phyloP scores from a whole-genome alignment of 2,113 vertebrate genomes.

The Sebastes fasciatus region DNA sequence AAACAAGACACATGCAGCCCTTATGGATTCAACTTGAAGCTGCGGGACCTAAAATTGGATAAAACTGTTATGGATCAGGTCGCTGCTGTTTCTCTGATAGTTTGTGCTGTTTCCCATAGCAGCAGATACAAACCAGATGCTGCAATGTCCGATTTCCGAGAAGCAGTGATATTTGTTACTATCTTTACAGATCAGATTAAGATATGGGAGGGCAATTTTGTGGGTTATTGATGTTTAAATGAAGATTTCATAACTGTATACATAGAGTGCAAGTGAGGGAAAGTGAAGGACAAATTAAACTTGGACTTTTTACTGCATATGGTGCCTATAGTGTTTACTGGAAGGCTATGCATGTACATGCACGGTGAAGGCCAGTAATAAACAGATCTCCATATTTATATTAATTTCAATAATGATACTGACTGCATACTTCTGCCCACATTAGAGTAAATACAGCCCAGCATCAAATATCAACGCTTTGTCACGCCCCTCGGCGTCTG shows the following conservation, averaged over 20 bases:
- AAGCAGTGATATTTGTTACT: conserved; percentile 36
- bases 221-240: conserved; percentile 9
- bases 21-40: conserved; percentile 38
- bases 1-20: conserved; percentile 43
- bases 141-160: conserved; percentile 53
- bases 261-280: neutral
- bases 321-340: neutral
- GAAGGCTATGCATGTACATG: neutral
- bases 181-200: conserved; percentile 41
- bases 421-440: neutral
- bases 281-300: neutral
- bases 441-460: neutral
- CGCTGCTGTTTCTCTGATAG: conserved; percentile 54
- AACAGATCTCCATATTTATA: neutral
- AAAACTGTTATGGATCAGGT: conserved; percentile 36
- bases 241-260: neutral
- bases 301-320: neutral
- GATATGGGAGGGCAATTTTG: conserved; percentile 5
- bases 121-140: conserved; percentile 71
- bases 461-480: no score
- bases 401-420: neutral
- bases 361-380: neutral
- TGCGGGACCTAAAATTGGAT: conserved; percentile 38
- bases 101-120: conserved; percentile 62
- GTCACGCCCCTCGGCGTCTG: no score